Base-by-base conservation (phyloP, 2,888 invertebrate genomes). In the Sphecodes monilicornis region DNA sequence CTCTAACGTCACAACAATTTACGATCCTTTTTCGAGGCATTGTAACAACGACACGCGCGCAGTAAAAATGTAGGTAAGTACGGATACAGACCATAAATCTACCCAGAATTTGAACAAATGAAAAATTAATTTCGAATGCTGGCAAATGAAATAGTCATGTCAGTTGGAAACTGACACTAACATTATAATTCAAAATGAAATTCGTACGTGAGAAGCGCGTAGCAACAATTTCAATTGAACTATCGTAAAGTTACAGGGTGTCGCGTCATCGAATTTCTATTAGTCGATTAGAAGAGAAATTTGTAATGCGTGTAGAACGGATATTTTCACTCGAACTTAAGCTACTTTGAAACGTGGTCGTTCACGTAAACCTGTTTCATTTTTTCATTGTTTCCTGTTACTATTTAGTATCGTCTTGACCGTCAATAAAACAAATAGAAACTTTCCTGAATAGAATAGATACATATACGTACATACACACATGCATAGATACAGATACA, bases 321-420 rank as follows among this genome's bases (percentile, higher is more conserved):
- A 29, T 43, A 54, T 54, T 82, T 84, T 81, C 83, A 76, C 83
- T 76, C 60, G 36, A 50, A 46, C 36, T 29, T 4, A 46, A 43
- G 29, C 10, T 41, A 36, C 32, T 50, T 29, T 39, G 18, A 22
- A 46, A 46, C 68, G 57, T 68, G 22, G 39, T 50, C 50, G 13
- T 76, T 70, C 41, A 29, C 36, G 29, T 70, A 43, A 74, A 71
- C 5, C 1, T 18, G 16, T 78, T 57, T 74, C 16, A 81, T 39
- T 70, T 68, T 39, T 76, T 46, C 32, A 32, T 74, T 70, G 0
- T 3, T 46, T 36, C 10, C 3, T 11, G 5, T 6, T 41, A 41
- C n/a, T 10, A 16, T n/a, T n/a, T 13, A 5, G 29, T 29, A 60
- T 11, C 13, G 29, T 60, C 6, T 36, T 66, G 10, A n/a, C 11